Evolutionary conservation across 2,113 vertebrate genomes (phyloP), one percentile per base, ranked within the genome.

Genomic region (Tinamus guttatus): DNA sequence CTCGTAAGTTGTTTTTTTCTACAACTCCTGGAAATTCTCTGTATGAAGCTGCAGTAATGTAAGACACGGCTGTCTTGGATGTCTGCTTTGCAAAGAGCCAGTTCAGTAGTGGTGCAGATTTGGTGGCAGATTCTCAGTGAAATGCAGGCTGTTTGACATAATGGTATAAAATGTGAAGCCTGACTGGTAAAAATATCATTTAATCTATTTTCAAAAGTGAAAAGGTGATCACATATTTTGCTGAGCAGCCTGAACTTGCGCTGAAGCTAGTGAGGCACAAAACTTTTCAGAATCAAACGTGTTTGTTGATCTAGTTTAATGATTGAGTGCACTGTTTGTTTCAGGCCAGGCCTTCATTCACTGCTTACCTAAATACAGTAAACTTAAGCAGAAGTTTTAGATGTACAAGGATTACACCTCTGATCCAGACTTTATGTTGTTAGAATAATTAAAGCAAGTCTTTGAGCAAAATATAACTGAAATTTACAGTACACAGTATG

Each of bases 1-100:
- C 49, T 89, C 58, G 20, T 93, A 78, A 86, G 70, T 88, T 95
- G 70, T 85, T 70, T 71, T 90, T 87, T 63, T 79, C 47, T 60
- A 67, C 38, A 71, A 56, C 49, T 92, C 73, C 32, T 71, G 81
- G 78, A 73, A 63, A 13, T 91, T 85, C 14, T 19, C 77, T 85
- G 34, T 0, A 2, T 75, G 73, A 79, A 94, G 77, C 17, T 41
- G 10, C 32, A 36, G 34, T 41, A 74, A 40, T 87, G 58, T 2
- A 51, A 43, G 77, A 60, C 43, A 34, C 5, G 38, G 63, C 82
- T 89, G 47, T 70, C 96, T 40, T 59, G 89, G 59, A 36, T 40
- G 7, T 51, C 40, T 79, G 2, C 36, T 51, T 12, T 63, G 25
- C 79, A 36, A 81, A 85, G 79, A 70, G 30, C 32, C 2, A 4